Conservation (phyloP, 64 coral and sea anemone species). For the Montipora foliosa region DNA sequence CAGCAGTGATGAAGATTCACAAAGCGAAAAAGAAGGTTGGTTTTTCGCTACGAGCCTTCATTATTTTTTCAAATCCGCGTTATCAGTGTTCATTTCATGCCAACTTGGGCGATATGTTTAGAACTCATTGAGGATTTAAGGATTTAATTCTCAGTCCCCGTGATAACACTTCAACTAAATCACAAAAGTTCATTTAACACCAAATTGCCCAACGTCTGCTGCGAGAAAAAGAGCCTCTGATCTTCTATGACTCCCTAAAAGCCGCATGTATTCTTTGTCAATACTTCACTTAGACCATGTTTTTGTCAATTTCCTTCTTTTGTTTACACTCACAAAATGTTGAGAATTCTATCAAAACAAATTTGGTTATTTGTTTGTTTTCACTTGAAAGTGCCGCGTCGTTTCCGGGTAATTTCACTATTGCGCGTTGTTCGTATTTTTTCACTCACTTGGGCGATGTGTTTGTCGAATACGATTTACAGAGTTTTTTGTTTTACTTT, state of each 20-base stretch:
- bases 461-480: too few species aligned
- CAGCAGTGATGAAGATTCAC: slow-evolving; percentile 47
- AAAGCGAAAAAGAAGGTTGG: slow-evolving; percentile 79
- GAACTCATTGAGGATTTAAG: neutral
- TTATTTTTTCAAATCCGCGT: neutral
- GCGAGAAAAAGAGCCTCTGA: too few species aligned
- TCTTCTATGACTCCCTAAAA: too few species aligned
- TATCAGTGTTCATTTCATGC: neutral
- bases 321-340: slow-evolving; percentile 11
- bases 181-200: too few species aligned
- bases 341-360: neutral
- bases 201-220: too few species aligned
- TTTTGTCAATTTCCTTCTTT: neutral
- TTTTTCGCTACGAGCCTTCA: neutral
- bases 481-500: too few species aligned
- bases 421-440: too few species aligned
- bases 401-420: neutral
- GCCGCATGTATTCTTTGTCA: too few species aligned
- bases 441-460: too few species aligned
- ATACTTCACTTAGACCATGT: too few species aligned
- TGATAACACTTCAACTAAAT: too few species aligned
- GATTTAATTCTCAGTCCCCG: too few species aligned
- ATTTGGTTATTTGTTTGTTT: neutral
- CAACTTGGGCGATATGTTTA: neutral
- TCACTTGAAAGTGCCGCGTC: neutral